phyloP scores from a whole-genome alignment of 37 sponge, comb jelly and placozoan genomes.

The Crambe crambe region DNA sequence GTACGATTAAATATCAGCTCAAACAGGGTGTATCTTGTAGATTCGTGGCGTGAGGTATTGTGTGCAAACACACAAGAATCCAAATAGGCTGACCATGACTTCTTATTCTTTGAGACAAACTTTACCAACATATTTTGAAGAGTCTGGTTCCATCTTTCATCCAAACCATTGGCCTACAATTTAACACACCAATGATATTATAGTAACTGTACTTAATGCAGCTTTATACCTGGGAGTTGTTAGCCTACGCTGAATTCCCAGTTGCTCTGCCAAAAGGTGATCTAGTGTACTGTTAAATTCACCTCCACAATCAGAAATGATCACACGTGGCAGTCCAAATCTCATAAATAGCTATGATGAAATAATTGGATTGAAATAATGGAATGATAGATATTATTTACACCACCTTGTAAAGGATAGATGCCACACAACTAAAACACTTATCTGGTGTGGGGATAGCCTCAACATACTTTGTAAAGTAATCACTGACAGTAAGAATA shows the following conservation, averaged over 20 bases:
- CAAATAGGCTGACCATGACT: slow-evolving; percentile 42
- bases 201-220: slow-evolving; percentile 3
- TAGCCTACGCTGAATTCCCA: slow-evolving; percentile 44
- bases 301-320: slow-evolving; percentile 50
- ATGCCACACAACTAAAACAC: too few relatives aligned
- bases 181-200: background rate
- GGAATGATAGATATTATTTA: slow-evolving; percentile 43
- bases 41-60: slow-evolving; percentile 73
- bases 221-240: slow-evolving; percentile 31
- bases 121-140: too few relatives aligned
- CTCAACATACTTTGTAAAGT: too few relatives aligned
- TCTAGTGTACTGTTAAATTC: slow-evolving; percentile 66
- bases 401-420: slow-evolving; percentile 68
- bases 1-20: slow-evolving; percentile 69
- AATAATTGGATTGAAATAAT: slow-evolving; percentile 30
- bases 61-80: slow-evolving; percentile 77
- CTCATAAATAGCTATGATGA: slow-evolving; percentile 57
- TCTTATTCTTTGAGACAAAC: slow-evolving; percentile 48
- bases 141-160: too few relatives aligned
- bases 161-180: too few relatives aligned
- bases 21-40: too few relatives aligned
- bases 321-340: slow-evolving; percentile 56
- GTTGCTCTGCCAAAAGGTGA: slow-evolving; percentile 2
- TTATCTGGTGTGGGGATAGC: too few relatives aligned
- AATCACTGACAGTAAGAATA: too few relatives aligned